Base-by-base conservation (phyloP, 2,797 vertebrate genomes). In the Morus bassanus region DNA sequence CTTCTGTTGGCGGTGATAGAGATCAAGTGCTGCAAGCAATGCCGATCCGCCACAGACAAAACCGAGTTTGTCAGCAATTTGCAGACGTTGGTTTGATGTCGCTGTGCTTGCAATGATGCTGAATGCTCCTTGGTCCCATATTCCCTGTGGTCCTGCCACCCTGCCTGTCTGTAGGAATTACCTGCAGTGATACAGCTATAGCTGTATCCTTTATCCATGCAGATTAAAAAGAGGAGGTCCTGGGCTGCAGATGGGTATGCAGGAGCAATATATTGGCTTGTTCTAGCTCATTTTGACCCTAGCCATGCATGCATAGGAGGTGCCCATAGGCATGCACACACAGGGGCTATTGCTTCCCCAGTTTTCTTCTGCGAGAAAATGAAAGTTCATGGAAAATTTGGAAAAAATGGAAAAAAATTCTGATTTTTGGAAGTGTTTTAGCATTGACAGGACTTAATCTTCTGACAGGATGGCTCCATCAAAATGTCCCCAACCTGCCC, bases 1-100 rank as follows among this genome's bases (percentile, higher is more conserved):
- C 76, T 76, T 69, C 85, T 72, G 16, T 70, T 69, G 59, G 60
- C 11, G 4, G 64, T 1, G 2, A 39, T 9, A 57, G 60, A 93
- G 85, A 90, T 90, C 76, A 93, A 94, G 79, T 68, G 59, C 93
- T 92, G 35, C 22, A 23, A 93, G 88, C 45, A 76, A 39, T 7
- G 9, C 69, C 7, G 2, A 78, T 46, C 77, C 18, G 2, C 64
- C 1, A 18, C 75, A 75, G 67, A 78, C 85, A 67, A 65, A 89
- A 43, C 65, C 18, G 5, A 60, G 28, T 24, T 61, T 85, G 92
- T 80, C 85, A 88, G 76, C 43, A 35, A 61, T 88, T 67, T 86
- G 79, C 76, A 81, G 73, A 85, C 1, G 1, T 15, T 33, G 35
- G 28, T 33, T 84, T 75, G 87, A 64, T 59, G 65, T 60, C 3